Base-by-base conservation (phyloP, 2,888 invertebrate species). In the Pogonocherus hispidulus region DNA sequence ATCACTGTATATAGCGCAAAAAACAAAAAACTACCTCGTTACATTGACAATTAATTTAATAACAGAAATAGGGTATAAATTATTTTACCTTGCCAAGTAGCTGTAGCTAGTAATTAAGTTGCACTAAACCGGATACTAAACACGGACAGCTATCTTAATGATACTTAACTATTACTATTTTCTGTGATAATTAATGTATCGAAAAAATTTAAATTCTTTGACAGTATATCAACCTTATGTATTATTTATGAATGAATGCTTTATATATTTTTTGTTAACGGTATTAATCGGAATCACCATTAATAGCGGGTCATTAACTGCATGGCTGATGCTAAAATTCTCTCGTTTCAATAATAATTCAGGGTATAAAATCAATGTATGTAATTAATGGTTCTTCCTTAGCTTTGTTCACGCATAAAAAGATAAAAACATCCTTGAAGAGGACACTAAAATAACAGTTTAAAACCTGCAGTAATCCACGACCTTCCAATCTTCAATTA, bases 91-190 rank as follows among this genome's bases (percentile, higher is more conserved):
- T 23, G 8, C 16, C 4, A 27, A 27, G 9, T 27, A 16, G 9
- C 9, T 11, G 19, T 6, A 19, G 1, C 9, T 3, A 23, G 49
- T 49, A 32, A 52, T 32, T 52, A 52, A 18, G 14, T 18, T 27
- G 32, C 14, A n/a, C 19, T 9, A 19, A 32, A 52, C 52, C 32
- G 52, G 52, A 52, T 52, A 32, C 32, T 32, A 52, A 32, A 32
- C 23, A 23, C 16, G 27, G 27, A 27, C 27, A 11, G 27, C 52
- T 52, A 52, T 52, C 52, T 14, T 32, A 52, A 52, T 52, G 52
- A 52, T 32, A 14, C 52, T 52, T 52, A 49, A 49, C 23, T 49
- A 49, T 22, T 16, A 32, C 11, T 32, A 32, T 52, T 52, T 32
- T 32, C 32, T 32, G 20, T 52, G 18, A 32, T 32, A 32, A 52